Evolutionary conservation across 2,888 invertebrate genomes (phyloP), one percentile per base, ranked within the genome.

Genomic region (Scaptomyza caliginosa): DNA sequence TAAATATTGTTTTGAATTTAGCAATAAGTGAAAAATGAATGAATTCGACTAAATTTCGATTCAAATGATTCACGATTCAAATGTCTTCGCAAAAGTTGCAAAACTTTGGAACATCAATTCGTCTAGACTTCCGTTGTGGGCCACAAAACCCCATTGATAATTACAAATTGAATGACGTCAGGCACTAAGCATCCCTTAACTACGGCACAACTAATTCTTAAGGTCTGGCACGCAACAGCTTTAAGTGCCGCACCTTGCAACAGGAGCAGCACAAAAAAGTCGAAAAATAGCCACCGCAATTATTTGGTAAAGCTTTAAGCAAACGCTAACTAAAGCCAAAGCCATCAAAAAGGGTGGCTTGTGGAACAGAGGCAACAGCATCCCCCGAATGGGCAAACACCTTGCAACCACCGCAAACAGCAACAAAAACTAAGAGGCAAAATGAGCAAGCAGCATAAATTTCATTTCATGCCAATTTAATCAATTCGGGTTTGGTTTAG

Each of bases 391-490:
- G 4, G 13, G 28, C 32, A 48, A 46, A 71, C 72, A 74, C 74
- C 74, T 72, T 74, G 74, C 76, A 76, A 74, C 74, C 72, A 74
- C 74, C 76, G 26, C 34, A 40, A n/a, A 36, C 17, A n/a, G 10
- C n/a, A 23, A n/a, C n/a, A n/a, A n/a, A 13, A n/a, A 43, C 28
- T 11, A 30, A 39, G 17, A 21, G 2, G 46, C 26, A 36, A 57
- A 55, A 30, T 55, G 45, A 74, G 65, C 56, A 50, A 59, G 67
- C 77, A 57, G 58, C 81, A 86, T 84, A 82, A 82, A 82, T 86
- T 82, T 82, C 84, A 82, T 82, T 82, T 82, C 84, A 82, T 86
- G 84, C 86, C 81, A 82, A 82, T 82, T 82, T 84, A 82, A 86
- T 82, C 86, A 82, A 82, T 82, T 86, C 84, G 81, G 77, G 77